Percentiles rank a stretch among this genome's conserved stretches.
Conservation (phyloP, 1,140 invertebrate species). For the Drosophila asahinai region DNA sequence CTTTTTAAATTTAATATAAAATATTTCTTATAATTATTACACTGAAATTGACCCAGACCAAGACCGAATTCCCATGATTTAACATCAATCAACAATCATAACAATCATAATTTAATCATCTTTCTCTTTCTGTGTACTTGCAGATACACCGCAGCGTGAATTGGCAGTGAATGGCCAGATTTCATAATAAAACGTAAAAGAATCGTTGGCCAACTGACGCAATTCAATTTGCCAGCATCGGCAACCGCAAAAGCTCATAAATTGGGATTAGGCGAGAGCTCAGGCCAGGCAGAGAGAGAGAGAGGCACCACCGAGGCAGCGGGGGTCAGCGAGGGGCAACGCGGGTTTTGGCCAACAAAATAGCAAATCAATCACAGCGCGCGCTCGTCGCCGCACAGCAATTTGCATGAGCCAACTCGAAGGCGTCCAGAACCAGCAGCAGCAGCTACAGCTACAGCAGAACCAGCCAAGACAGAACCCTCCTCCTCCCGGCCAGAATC, state of each 20-base stretch:
- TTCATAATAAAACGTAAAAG: constrained; percentile 75
- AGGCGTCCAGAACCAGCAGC: constrained; percentile 40
- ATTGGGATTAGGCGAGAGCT: constrained; percentile 76
- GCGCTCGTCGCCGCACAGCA: constrained; percentile 61
- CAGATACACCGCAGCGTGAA: constrained; percentile 62
- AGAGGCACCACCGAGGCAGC: constrained; percentile 2
- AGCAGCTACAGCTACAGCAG: constrained; percentile 17
- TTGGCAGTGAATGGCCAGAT: constrained; percentile 75
- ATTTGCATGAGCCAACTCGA: constrained; percentile 78
- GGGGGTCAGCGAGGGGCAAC: not conserved
- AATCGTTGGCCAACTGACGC: constrained; percentile 68
- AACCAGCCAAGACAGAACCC: constrained; percentile 37
- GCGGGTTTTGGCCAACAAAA: constrained; percentile 38
- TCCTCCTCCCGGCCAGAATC: constrained; percentile 20
- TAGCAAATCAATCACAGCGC: constrained; percentile 77
- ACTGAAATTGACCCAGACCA: too few relatives aligned
- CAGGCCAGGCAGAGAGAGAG: not conserved
- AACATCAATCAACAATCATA: not conserved
- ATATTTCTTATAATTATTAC: too few relatives aligned
- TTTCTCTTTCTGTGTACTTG: constrained; percentile 33
- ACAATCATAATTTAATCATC: constrained; percentile 12
- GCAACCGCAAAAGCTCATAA: constrained; percentile 72
- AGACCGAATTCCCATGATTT: not conserved
- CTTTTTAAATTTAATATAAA: too few relatives aligned
- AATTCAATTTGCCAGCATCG: constrained; percentile 74